Base-by-base conservation (phyloP, 2,797 vertebrate species). In the Sarcoramphus papa region DNA sequence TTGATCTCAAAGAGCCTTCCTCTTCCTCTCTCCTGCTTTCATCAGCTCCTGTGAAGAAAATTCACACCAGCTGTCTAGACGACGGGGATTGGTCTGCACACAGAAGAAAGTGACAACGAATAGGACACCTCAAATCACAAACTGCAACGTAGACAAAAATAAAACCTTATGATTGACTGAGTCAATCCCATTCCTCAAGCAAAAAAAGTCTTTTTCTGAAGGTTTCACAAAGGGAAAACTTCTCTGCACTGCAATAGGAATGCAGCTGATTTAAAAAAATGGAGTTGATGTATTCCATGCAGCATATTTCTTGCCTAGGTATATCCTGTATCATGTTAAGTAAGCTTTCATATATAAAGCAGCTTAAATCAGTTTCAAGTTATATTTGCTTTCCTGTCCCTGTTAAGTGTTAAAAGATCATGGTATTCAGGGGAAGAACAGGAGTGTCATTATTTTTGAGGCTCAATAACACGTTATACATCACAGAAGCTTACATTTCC, bases 401-500 rank as follows among this genome's bases (percentile, higher is more conserved):
- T 35, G 40, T 47, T 51, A 65, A 60, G 31, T 80, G 73, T 68
- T 82, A 68, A 77, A 76, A 87, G 78, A 85, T 59, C 76, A 33
- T 0, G 1, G 30, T 35, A 40, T 51, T 92, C 78, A 19, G 28
- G 28, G 81, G 53, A 78, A 87, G 80, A 81, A 95, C 3, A 6
- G 59, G 88, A 82, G 53, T 33, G 63, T 56, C 63, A 16, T 96
- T 93, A 81, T 81, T 95, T 91, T 17, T 62, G 79, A 90, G 40
- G 92, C 54, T 94, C 60, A 43, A 2, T n/a, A 90, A 80, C 22
- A 2, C 51, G 56, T 95, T 68, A 85, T 43, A 90, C 77, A 90
- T 63, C 92, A 82, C 80, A 92, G 68, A 85, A 68, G 62, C 59
- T 60, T 56, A 5, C 82, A 91, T 94, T 96, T 85, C 87, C 63